Evolutionary conservation across 1,140 invertebrate species (phyloP), one percentile per base, ranked within the genome.

Genomic region (Scaptodrosophila lebanonensis): DNA sequence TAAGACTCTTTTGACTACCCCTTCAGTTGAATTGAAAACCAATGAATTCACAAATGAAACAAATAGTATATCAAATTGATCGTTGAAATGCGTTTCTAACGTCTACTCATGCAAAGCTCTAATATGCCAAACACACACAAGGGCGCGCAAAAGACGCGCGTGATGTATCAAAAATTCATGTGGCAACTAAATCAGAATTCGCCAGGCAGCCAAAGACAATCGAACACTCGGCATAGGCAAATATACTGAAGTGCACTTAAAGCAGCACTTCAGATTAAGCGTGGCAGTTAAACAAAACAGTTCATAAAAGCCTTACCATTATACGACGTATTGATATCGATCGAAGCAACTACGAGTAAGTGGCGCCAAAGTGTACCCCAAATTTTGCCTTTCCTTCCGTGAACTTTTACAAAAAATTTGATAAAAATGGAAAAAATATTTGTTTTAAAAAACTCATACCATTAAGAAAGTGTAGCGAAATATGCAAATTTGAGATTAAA

Each of bases 261-360:
- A 15, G 0, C 39, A 73, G 65, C 65, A 75, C 65, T 75, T 68
- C 48, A 75, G 45, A 60, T 54, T 51, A 45, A 59, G 59, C 43
- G 70, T 60, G 69, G 60, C 64, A 60, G 69, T 57, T 57, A 48
- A 70, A 67, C 66, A 52, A 70, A 70, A 43, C 63, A 48, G 48
- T 71, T 71, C 67, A 61, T 48, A 27, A 33, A 29, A 39, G 16
- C 11, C 11, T 17, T 15, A 17, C 13, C 36, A 49, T 25, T 40
- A 40, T 50, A 7, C 30, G 43, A 9, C 25, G 8, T 15, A 17
- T 16, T 18, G 8, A 16, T 9, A 45, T 9, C 11, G n/a, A n/a
- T n/a, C n/a, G n/a, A n/a, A n/a, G n/a, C n/a, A n/a, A n/a, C n/a
- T n/a, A n/a, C n/a, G 63, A 63, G 61, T 64, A 64, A 64, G 61